Evolutionary conservation across 2,888 invertebrate genomes (phyloP).

Genomic region (Tenthredo distinguenda): DNA sequence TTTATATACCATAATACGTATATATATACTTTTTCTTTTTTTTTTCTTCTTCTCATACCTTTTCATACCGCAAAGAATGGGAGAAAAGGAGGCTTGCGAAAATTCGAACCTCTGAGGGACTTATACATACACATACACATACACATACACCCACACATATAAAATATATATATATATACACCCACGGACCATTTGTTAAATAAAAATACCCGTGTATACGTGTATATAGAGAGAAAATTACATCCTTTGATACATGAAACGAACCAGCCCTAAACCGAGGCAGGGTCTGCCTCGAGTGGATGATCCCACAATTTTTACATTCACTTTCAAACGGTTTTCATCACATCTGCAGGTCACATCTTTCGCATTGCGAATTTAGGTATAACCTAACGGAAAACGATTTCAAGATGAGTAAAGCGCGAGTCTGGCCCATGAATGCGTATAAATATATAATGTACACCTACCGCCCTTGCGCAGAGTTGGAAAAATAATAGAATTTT

Average conservation of each 20-base stretch:
- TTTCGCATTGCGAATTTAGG: background rate
- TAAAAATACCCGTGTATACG: background rate
- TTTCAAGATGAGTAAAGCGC: background rate
- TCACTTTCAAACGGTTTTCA: slow-evolving; percentile 10
- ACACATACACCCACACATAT: background rate
- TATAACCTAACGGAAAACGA: slow-evolving; percentile 3
- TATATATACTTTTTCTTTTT: background rate
- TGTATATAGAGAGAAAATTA: slow-evolving; percentile 7
- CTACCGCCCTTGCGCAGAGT: background rate
- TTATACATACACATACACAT: background rate
- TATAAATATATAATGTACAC: background rate
- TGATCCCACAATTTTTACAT: slow-evolving; percentile 26
- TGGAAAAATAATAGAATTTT: background rate
- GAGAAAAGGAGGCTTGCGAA: background rate
- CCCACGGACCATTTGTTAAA: background rate
- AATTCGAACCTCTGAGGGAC: slow-evolving; percentile 3
- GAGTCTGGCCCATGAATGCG: background rate
- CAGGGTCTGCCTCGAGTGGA: background rate
- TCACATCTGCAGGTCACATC: slow-evolving; percentile 11
- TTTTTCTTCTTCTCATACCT: background rate
- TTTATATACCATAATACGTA: background rate
- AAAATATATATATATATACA: background rate
- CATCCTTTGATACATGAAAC: slow-evolving; percentile 32
- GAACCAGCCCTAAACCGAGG: background rate
- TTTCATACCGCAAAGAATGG: background rate